A percentile compares a stretch with the other conserved stretches of the same genome.
phyloP scores from a whole-genome alignment of 2,797 vertebrate species.

The Poecile montanus region DNA sequence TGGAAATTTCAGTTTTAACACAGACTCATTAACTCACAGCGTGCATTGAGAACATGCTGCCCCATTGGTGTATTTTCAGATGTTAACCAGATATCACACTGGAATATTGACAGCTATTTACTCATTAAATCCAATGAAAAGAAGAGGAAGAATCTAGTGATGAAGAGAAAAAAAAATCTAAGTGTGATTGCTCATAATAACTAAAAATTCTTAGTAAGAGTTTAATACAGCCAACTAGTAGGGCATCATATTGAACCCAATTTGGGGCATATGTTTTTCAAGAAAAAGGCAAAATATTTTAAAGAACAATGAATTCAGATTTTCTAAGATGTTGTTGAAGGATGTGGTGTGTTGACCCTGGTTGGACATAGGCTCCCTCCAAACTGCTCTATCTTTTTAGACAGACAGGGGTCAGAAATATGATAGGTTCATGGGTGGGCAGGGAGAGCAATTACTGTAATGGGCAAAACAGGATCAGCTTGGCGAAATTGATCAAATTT shows the following conservation, averaged over 20 bases:
- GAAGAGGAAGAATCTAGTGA: neutral
- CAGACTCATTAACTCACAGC: neutral
- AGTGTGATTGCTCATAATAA: neutral
- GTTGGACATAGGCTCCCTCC: neutral
- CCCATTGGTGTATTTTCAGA: neutral
- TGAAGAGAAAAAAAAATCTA: neutral
- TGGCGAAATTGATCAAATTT: neutral
- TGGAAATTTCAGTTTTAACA: rapidly evolving
- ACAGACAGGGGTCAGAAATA: neutral
- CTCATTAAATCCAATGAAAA: neutral
- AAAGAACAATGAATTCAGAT: neutral
- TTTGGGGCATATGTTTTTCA: neutral
- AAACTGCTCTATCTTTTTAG: neutral
- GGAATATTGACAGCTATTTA: neutral
- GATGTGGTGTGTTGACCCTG: neutral
- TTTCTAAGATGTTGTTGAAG: neutral
- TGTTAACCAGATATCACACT: neutral
- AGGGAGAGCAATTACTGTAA: neutral
- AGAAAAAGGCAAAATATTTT: neutral
- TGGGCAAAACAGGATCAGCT: neutral
- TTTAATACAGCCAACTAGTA: neutral
- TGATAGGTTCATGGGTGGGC: rapidly evolving
- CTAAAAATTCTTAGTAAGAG: neutral
- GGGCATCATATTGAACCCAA: neutral
- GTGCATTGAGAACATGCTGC: neutral